Evolutionary conservation across 2,888 invertebrate genomes (phyloP).

Genomic region (Ormyrus labotus): DNA sequence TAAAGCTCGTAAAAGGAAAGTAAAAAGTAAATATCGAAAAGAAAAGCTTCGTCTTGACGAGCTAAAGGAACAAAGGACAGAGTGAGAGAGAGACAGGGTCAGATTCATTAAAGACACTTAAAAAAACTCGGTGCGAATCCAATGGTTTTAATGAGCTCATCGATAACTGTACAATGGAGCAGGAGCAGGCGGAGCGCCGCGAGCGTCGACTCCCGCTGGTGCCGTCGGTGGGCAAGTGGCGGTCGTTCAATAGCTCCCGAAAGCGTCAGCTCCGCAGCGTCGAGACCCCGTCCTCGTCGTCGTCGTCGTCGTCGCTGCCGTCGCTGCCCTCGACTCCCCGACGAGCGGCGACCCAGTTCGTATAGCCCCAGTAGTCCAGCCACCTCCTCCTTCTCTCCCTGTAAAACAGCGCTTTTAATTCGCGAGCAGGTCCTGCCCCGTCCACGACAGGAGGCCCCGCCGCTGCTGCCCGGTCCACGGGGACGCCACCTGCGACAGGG

Average conservation of each 20-base stretch:
- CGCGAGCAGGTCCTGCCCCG: background rate
- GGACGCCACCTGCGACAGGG: background rate
- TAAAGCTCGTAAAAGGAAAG: too few species aligned
- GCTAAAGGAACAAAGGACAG: too few species aligned
- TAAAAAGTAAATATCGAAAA: too few species aligned
- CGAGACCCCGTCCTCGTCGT: slow-evolving; percentile 2
- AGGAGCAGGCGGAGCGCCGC: background rate
- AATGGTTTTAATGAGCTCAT: too few species aligned
- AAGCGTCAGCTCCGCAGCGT: too few species aligned
- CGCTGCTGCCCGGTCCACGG: slow-evolving; percentile 20
- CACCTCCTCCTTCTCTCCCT: background rate
- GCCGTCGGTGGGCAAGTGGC: background rate
- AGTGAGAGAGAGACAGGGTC: too few species aligned
- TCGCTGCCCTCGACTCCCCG: background rate
- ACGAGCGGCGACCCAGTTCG: background rate
- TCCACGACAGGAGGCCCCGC: background rate
- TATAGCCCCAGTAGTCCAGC: background rate
- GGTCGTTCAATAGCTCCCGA: too few species aligned
- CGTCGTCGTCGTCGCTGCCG: background rate
- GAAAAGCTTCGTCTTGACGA: too few species aligned
- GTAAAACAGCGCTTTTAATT: background rate
- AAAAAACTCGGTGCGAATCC: too few species aligned
- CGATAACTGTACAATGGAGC: slow-evolving; percentile 1
- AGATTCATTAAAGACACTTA: too few species aligned
- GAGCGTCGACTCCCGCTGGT: background rate